Evolutionary conservation across 2,888 invertebrate species (phyloP).

Genomic region (Tanaodytes sp.): DNA sequence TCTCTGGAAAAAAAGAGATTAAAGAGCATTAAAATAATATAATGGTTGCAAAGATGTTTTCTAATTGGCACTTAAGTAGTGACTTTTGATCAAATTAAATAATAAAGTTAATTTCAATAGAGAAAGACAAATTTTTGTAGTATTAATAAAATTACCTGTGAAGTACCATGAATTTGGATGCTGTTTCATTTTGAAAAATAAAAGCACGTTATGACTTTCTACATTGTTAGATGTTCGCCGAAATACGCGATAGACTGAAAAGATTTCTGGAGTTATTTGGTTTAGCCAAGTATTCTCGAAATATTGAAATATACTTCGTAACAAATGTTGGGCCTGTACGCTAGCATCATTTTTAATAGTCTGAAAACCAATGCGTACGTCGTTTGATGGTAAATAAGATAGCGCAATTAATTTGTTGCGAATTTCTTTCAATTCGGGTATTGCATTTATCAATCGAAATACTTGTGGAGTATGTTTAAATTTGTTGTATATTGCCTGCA

Average conservation of each 20-base stretch:
- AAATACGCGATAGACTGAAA: not conserved
- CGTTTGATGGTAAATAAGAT: not conserved
- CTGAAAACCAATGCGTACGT: not conserved
- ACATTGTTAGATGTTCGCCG: not conserved
- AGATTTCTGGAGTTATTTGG: not conserved
- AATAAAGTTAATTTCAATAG: too few relatives aligned
- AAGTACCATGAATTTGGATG: not conserved
- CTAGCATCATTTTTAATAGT: not conserved
- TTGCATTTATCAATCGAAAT: not conserved
- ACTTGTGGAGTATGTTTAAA: not conserved
- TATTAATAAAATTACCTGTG: too few relatives aligned
- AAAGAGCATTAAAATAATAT: too few relatives aligned
- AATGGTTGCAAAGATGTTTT: too few relatives aligned
- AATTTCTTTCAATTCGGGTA: not conserved
- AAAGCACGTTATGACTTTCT: not conserved
- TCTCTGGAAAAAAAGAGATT: too few relatives aligned
- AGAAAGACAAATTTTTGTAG: too few relatives aligned
- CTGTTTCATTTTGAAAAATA: not conserved
- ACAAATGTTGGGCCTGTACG: not conserved
- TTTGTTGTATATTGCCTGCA: not conserved
- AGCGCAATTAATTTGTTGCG: not conserved
- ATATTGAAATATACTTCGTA: not conserved
- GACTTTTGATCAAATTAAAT: too few relatives aligned
- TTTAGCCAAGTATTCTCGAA: not conserved
- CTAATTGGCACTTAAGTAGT: too few relatives aligned